These are phyloP conservation scores for Nipponia nippon DNA, from an alignment of 2,113 vertebrate species.

Conservation along the genomic window DNA sequence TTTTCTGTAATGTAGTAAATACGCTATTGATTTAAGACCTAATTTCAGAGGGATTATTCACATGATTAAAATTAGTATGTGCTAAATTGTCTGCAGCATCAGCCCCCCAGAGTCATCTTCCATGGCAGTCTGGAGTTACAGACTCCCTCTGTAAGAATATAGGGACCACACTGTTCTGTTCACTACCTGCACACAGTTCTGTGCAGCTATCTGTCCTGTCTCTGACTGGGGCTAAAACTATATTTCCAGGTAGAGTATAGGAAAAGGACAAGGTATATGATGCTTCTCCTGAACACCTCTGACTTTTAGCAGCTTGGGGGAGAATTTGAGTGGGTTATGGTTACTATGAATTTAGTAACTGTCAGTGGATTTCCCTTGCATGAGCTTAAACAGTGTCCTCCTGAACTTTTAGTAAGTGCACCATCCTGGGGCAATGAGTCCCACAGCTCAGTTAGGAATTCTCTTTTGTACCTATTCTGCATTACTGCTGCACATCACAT, in stretches of 20 bases:
- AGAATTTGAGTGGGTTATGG: background rate
- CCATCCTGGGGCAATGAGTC: background rate
- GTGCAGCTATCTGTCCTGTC: background rate
- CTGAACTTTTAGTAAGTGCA: background rate
- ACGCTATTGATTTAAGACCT: background rate
- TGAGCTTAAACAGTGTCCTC: background rate
- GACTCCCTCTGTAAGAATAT: background rate
- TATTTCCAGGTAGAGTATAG: background rate
- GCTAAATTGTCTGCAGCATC: background rate
- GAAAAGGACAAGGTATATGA: background rate
- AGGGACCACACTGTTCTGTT: background rate
- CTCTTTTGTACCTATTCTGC: background rate
- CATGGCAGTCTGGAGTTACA: background rate
- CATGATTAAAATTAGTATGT: background rate
- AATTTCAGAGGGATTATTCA: background rate
- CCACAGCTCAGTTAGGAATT: background rate
- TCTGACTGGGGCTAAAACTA: background rate
- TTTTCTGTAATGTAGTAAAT: background rate
- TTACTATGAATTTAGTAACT: background rate
- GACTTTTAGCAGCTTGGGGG: rapidly evolving
- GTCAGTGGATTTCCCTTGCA: background rate
- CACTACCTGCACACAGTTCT: background rate
- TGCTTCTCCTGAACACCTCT: background rate
- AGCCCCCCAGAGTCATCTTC: background rate
- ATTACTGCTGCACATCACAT: background rate